Conservation (phyloP, 1,140 invertebrate species). For the Drosophila tsacasi region DNA sequence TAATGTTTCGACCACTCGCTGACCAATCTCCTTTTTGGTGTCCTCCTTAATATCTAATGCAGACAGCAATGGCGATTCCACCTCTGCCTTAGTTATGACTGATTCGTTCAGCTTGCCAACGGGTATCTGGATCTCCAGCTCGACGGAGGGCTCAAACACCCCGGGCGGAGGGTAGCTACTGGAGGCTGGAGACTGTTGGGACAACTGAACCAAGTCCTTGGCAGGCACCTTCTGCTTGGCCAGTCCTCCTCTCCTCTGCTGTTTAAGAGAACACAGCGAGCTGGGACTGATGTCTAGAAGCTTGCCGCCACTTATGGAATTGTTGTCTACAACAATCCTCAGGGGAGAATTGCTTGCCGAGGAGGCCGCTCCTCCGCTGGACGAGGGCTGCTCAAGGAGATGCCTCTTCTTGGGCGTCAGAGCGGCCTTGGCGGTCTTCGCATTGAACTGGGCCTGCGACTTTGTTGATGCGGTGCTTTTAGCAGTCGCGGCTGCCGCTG, state of each 20-base stretch:
- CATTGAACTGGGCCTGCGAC: constrained; percentile 75
- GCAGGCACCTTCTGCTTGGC: constrained; percentile 35
- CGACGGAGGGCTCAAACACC: constrained; percentile 88
- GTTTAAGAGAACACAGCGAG: constrained; percentile 70
- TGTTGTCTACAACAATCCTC: constrained; percentile 75
- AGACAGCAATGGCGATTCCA: constrained; percentile 69
- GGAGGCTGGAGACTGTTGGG: constrained; percentile 48
- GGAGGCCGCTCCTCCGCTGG: constrained; percentile 5
- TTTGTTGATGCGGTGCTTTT: constrained; percentile 75
- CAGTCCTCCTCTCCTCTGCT: constrained; percentile 53
- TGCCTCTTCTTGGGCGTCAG: constrained; percentile 87
- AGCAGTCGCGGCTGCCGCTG: constrained; percentile 72
- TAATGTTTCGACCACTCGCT: constrained; percentile 76
- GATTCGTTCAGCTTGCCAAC: constrained; percentile 85
- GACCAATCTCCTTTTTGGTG: constrained; percentile 63
- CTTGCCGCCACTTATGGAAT: constrained; percentile 76
- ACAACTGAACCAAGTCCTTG: constrained; percentile 31
- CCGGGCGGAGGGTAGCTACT: constrained; percentile 86
- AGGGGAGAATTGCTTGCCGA: constrained; percentile 68
- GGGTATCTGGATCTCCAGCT: constrained; percentile 88
- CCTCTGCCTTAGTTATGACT: constrained; percentile 78
- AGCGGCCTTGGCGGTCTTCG: constrained; percentile 76
- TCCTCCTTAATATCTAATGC: constrained; percentile 66
- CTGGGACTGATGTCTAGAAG: constrained; percentile 74
- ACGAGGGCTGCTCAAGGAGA: constrained; percentile 51